phyloP scores from a whole-genome alignment of 2,888 invertebrate species.

The Drosophila neonasuta region DNA sequence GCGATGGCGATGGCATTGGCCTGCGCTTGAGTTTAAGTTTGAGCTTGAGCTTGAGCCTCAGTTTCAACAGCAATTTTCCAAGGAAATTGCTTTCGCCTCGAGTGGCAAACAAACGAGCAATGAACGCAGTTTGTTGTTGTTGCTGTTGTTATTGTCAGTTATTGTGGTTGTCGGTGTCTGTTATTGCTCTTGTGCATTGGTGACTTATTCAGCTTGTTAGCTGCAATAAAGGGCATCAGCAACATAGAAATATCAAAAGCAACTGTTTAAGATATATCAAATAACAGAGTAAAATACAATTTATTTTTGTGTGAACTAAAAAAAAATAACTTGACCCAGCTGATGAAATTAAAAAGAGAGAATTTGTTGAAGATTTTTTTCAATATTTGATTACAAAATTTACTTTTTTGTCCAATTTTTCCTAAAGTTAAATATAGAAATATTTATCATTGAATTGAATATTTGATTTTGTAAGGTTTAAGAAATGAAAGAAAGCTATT shows the following conservation, averaged over 20 bases:
- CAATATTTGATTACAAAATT: too few relatives aligned
- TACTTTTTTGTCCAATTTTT: too few relatives aligned
- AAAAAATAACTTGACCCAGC: too few relatives aligned
- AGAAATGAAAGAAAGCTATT: too few relatives aligned
- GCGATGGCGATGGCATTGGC: conserved; percentile 24
- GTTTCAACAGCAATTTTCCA: conserved; percentile 70
- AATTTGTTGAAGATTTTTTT: too few relatives aligned
- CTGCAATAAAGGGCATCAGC: conserved; percentile 6
- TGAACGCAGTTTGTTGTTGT: conserved; percentile 40
- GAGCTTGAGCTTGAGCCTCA: conserved; percentile 18
- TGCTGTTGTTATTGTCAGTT: conserved; percentile 12
- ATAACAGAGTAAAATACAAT: too few relatives aligned
- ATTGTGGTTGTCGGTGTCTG: conserved; percentile 8
- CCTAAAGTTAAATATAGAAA: too few relatives aligned
- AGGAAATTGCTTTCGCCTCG: conserved; percentile 78
- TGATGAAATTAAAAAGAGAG: too few relatives aligned
- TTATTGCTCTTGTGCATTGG: conserved; percentile 26
- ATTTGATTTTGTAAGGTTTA: too few relatives aligned
- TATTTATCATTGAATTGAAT: too few relatives aligned
- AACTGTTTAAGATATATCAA: not conserved
- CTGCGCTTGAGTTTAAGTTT: conserved; percentile 14
- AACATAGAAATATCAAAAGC: conserved; percentile 9
- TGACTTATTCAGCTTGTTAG: conserved; percentile 61
- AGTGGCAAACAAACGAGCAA: conserved; percentile 62
- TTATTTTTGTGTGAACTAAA: too few relatives aligned